These are phyloP conservation scores for Rhopalosiphum nymphaeae DNA, from an alignment of 2,888 invertebrate species.

Conservation along the genomic window DNA sequence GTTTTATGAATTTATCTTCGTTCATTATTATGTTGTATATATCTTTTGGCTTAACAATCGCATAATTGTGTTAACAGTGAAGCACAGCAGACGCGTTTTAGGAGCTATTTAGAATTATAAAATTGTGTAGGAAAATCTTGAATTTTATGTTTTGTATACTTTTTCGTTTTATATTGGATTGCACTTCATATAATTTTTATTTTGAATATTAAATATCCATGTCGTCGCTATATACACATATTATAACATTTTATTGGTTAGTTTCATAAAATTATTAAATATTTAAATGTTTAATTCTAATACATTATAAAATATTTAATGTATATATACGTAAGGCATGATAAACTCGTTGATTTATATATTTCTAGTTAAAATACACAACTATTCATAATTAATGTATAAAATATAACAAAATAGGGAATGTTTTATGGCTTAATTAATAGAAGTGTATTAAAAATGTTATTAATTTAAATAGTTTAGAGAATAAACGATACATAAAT, in stretches of 20 bases:
- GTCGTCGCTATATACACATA: neutral
- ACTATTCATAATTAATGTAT: neutral
- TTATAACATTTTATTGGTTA: neutral
- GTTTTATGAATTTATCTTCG: constrained; percentile 8
- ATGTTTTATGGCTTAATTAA: neutral
- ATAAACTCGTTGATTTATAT: neutral
- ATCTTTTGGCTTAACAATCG: neutral
- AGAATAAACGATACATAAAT: neutral
- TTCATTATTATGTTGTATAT: neutral
- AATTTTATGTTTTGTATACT: neutral
- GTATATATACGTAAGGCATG: neutral
- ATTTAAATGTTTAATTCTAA: neutral
- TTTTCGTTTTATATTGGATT: neutral
- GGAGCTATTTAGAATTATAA: neutral
- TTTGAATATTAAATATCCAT: neutral
- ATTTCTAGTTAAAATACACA: neutral
- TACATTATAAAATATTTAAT: neutral
- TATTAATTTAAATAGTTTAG: neutral
- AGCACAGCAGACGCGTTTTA: neutral
- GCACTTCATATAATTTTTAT: neutral
- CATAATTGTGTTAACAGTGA: neutral
- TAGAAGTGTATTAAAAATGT: neutral
- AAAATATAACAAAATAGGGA: neutral
- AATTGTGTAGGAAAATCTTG: neutral
- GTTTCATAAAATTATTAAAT: neutral